phyloP scores from a whole-genome alignment of 30 jellyfish, hydroid and myxozoan species.

The Hydractinia symbiolongicarpus region DNA sequence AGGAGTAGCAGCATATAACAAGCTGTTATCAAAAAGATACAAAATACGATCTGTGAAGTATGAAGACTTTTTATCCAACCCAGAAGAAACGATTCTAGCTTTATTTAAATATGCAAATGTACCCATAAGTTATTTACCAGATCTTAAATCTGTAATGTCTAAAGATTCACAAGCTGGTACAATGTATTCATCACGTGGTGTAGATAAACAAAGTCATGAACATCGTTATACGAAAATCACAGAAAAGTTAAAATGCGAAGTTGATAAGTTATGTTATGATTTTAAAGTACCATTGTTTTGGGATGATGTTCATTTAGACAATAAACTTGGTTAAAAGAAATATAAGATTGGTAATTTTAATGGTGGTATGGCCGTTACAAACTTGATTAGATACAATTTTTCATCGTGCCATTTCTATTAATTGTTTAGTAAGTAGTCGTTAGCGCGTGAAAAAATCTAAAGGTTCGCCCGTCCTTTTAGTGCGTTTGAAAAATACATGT shows the following conservation, averaged over 20 bases:
- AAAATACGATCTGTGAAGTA: conserved; percentile 16
- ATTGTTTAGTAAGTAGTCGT: no score
- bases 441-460: no score
- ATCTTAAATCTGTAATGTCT: neutral
- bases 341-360: no score
- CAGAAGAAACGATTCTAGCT: neutral
- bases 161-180: conserved; percentile 34
- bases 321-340: neutral
- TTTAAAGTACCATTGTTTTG: conserved; percentile 35
- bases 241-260: conserved; percentile 19
- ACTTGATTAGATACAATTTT: no score
- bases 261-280: conserved; percentile 11
- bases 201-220: neutral
- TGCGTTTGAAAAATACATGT: no score
- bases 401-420: no score
- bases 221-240: neutral
- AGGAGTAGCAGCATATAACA: conserved; percentile 17
- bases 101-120: conserved; percentile 2
- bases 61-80: conserved; percentile 20
- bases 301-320: conserved; percentile 7
- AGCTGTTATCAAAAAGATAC: neutral
- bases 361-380: no score
- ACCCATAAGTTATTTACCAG: conserved; percentile 11
- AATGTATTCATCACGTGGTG: conserved; percentile 5
- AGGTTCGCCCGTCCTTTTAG: no score